These are phyloP conservation scores for Megalops atlanticus DNA, from an alignment of 2,113 vertebrate genomes.

Conservation along the genomic window DNA sequence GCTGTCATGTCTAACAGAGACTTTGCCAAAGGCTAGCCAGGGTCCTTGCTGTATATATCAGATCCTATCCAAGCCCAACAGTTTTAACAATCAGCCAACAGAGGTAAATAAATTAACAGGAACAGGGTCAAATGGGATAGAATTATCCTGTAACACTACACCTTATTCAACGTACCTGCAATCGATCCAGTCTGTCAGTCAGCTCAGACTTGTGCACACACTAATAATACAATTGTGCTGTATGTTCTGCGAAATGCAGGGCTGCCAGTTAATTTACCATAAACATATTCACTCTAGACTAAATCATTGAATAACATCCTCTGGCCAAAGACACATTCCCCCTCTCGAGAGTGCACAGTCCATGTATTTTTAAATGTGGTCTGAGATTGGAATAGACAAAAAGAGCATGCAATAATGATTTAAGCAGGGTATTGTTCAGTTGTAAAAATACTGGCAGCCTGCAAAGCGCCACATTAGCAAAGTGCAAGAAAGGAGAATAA, in stretches of 20 bases:
- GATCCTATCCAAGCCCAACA: background rate
- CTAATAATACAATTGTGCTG: background rate
- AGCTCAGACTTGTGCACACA: background rate
- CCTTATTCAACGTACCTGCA: background rate
- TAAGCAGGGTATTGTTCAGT: conserved; percentile 10
- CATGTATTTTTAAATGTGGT: conserved; percentile 32
- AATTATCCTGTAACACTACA: background rate
- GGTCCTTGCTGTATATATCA: background rate
- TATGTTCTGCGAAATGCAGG: background rate
- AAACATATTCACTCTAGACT: background rate
- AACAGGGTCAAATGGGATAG: background rate
- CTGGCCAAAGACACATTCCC: background rate
- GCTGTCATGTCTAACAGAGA: background rate
- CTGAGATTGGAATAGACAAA: conserved; percentile 19
- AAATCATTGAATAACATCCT: conserved; percentile 14
- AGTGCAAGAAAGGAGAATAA: conserved; percentile 18
- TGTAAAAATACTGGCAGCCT: background rate
- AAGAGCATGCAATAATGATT: conserved; percentile 33
- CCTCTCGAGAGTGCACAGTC: background rate
- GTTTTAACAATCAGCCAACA: background rate
- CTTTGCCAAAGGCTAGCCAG: background rate
- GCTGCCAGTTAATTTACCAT: background rate
- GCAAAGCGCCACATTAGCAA: conserved; percentile 14
- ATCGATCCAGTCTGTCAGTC: background rate
- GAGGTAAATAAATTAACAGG: conserved; percentile 17